Base-by-base conservation (phyloP, 2,888 invertebrate species). In the Scaptomyza polygonia region DNA sequence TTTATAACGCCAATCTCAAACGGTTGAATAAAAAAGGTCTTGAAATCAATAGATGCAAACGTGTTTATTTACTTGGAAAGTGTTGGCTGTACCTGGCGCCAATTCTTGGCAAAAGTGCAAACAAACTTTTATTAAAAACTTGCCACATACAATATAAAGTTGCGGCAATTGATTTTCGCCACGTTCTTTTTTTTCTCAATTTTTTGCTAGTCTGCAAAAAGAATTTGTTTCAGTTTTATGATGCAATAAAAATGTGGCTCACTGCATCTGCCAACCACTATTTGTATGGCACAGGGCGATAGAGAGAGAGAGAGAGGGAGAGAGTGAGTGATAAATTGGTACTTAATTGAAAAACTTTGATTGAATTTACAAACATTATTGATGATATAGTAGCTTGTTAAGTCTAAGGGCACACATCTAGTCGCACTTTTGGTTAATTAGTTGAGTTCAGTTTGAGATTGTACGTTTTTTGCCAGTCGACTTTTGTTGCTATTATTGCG, bases 311-410 rank as follows among this genome's bases (percentile, higher is more conserved):
- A n/a, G n/a, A 5, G 34, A n/a, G 34, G n/a, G 6, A 34, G 12
- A 30, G 18, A 12, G 30, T 7, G 30, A 6, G 25, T 5, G n/a
- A n/a, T 18, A 34, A 30, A 30, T 67, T 67, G 42, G 25, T 25
- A 40, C 36, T 63, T 79, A 79, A 79, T 79, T 83, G 75, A 68
- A 83, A 77, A 83, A 83, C 67, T 83, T 83, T 77, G 56, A 58
- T 65, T 59, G 67, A 56, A 68, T 79, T 75, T 69, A 53, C 42
- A 58, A 63, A 71, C 68, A 66, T 53, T 63, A 49, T 53, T 67
- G 71, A 65, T 52, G 9, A 53, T 72, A 61, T 39, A 4, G 39
- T 43, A 55, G 40, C 59, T 52, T 53, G 56, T 61, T 72, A 74
- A 58, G 63, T 58, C 25, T 21, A 32, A 47, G 44, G 44, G 44